Percentiles rank a stretch among this genome's conserved stretches.
Evolutionary conservation across 2,888 invertebrate species (phyloP).

Genomic region (Norana najaformis): DNA sequence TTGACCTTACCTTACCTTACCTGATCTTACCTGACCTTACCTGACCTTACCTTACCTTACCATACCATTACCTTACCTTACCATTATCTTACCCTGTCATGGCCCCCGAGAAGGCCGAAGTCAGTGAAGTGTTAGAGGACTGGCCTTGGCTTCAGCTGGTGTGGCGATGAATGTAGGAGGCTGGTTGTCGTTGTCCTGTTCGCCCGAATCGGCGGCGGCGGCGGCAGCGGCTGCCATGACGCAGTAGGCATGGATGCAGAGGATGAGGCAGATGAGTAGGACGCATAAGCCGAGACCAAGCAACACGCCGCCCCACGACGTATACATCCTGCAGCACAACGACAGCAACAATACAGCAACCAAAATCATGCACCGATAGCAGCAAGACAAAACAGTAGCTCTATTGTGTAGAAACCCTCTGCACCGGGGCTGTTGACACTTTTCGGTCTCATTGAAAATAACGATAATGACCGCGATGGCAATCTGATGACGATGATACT

Average conservation of each 20-base stretch:
- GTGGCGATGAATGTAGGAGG: background rate
- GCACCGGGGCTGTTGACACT: too few relatives aligned
- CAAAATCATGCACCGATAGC: background rate
- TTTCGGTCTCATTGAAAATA: too few relatives aligned
- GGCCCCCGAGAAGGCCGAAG: background rate
- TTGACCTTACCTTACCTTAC: background rate
- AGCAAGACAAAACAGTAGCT: background rate
- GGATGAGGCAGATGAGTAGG: conserved; percentile 50
- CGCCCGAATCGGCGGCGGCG: background rate
- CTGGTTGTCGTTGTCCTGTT: background rate
- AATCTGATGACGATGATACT: too few relatives aligned
- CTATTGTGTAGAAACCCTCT: too few relatives aligned
- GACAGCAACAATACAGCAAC: too few relatives aligned
- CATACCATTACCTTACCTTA: background rate
- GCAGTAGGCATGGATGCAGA: conserved; percentile 58
- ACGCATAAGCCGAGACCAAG: conserved; percentile 53
- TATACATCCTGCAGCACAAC: conserved; percentile 41
- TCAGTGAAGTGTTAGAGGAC: background rate
- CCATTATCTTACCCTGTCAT: background rate
- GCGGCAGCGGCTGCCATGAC: conserved; percentile 48
- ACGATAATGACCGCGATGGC: too few relatives aligned
- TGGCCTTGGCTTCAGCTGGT: background rate
- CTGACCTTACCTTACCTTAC: background rate
- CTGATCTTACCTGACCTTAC: background rate
- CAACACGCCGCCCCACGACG: conserved; percentile 51